Percentiles rank a stretch among this genome's conserved stretches.
phyloP scores from a whole-genome alignment of 2,888 invertebrate genomes.

The Adelphocoris suturalis region DNA sequence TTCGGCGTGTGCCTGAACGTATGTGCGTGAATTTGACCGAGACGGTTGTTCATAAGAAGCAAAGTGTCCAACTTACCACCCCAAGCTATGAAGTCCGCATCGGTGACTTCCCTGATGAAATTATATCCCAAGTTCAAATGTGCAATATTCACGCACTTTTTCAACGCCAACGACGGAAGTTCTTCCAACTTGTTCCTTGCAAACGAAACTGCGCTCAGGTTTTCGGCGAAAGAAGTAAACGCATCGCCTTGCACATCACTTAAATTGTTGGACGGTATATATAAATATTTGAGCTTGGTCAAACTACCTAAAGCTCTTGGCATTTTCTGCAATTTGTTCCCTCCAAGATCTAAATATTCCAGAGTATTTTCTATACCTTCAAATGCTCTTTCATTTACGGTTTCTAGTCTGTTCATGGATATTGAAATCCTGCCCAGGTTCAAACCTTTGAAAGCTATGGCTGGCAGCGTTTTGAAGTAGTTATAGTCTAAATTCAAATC shows the following conservation, averaged over 20 bases:
- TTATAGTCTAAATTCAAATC: conserved; percentile 80
- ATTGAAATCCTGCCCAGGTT: conserved; percentile 88
- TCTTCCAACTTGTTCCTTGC: conserved; percentile 89
- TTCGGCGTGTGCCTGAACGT: conserved; percentile 87
- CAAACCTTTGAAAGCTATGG: conserved; percentile 79
- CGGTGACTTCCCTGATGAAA: conserved; percentile 84
- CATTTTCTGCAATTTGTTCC: conserved; percentile 86
- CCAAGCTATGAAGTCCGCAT: conserved; percentile 89
- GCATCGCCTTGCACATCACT: conserved; percentile 83
- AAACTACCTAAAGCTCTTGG: conserved; percentile 86
- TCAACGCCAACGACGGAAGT: conserved; percentile 86
- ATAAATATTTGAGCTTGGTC: conserved; percentile 87
- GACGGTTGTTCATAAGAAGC: conserved; percentile 90
- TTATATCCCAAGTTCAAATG: conserved; percentile 94
- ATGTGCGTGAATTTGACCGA: conserved; percentile 84
- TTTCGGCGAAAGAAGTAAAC: conserved; percentile 81
- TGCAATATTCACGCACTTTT: conserved; percentile 86
- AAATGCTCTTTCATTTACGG: conserved; percentile 86
- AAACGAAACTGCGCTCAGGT: conserved; percentile 88
- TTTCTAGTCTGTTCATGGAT: conserved; percentile 87
- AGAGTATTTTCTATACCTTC: conserved; percentile 86
- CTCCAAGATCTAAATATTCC: conserved; percentile 90
- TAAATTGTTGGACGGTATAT: conserved; percentile 89
- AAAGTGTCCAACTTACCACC: conserved; percentile 89
- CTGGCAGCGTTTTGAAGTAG: conserved; percentile 78